Percentiles rank a stretch among this genome's conserved stretches.
Evolutionary conservation across 2,113 vertebrate species (phyloP).

Genomic region (Panthera uncia): DNA sequence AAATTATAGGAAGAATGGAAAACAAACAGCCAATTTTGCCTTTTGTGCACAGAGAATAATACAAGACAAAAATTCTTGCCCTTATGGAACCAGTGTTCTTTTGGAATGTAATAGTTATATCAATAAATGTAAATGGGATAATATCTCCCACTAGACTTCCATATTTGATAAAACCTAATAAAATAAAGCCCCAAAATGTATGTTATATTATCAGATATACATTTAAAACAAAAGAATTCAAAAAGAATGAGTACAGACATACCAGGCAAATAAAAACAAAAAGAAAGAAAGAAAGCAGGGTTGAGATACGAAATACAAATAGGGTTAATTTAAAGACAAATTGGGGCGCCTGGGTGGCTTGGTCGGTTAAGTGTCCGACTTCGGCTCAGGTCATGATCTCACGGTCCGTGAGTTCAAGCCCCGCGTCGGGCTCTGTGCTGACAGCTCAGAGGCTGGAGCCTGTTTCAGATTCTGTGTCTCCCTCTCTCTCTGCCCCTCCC

Average conservation of each 20-base stretch:
- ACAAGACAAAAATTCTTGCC: slow-evolving; percentile 6
- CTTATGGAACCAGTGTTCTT: neutral
- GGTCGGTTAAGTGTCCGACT: too few species aligned
- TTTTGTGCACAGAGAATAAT: neutral
- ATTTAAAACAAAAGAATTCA: slow-evolving; percentile 25
- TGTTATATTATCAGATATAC: neutral
- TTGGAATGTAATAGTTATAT: neutral
- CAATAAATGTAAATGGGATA: neutral
- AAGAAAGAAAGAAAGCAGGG: neutral
- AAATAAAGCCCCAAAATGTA: neutral
- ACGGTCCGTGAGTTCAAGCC: too few species aligned
- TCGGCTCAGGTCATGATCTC: too few species aligned
- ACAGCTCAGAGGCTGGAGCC: too few species aligned
- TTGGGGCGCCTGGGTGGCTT: too few species aligned
- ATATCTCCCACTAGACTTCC: neutral
- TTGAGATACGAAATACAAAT: neutral
- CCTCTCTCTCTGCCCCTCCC: too few species aligned
- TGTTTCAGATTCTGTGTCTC: too few species aligned
- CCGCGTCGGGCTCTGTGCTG: too few species aligned
- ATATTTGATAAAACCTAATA: slow-evolving; percentile 4
- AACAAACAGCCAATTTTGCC: neutral
- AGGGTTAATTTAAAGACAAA: neutral
- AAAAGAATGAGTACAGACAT: neutral
- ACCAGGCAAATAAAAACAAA: slow-evolving; percentile 7
- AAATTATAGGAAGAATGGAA: slow-evolving; percentile 5